These are phyloP conservation scores for Crocodylus rhombifer DNA, from an alignment of 2,797 vertebrate species.

Conservation along the genomic window DNA sequence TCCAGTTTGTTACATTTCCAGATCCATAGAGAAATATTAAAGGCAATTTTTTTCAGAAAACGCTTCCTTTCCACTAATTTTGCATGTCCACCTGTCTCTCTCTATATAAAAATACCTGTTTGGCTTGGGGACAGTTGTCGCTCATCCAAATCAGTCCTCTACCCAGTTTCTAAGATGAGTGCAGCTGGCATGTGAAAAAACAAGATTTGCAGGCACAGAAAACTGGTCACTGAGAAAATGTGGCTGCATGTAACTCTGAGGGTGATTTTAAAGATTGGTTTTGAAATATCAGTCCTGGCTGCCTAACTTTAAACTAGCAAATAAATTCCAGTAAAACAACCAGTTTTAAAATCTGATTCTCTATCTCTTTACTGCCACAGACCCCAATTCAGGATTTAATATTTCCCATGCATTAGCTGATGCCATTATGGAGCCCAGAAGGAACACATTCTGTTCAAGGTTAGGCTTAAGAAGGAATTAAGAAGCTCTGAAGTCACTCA, in stretches of 20 bases:
- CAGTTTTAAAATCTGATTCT: not conserved
- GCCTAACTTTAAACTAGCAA: not conserved
- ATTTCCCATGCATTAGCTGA: not conserved
- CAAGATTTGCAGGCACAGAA: not conserved
- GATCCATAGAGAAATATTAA: not conserved
- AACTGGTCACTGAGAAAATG: not conserved
- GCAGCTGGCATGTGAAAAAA: not conserved
- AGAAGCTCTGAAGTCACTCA: not conserved
- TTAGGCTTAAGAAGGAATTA: not conserved
- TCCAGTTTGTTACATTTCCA: not conserved
- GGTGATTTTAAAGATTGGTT: not conserved
- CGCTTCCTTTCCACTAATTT: conserved; percentile 7
- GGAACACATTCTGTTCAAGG: not conserved
- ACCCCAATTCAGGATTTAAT: not conserved
- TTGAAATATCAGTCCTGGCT: not conserved
- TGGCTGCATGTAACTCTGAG: conserved; percentile 33
- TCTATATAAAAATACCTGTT: not conserved
- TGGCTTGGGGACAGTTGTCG: not conserved
- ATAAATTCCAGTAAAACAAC: not conserved
- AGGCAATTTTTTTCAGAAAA: conserved; percentile 22
- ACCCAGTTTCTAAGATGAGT: not conserved
- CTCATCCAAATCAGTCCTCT: not conserved
- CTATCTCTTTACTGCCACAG: not conserved
- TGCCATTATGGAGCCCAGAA: not conserved
- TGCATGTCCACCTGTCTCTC: not conserved